A percentile compares a stretch with the other conserved stretches of the same genome.
These are phyloP conservation scores for Callopanchax toddi DNA, from an alignment of 2,113 vertebrate species.

Conservation along the genomic window DNA sequence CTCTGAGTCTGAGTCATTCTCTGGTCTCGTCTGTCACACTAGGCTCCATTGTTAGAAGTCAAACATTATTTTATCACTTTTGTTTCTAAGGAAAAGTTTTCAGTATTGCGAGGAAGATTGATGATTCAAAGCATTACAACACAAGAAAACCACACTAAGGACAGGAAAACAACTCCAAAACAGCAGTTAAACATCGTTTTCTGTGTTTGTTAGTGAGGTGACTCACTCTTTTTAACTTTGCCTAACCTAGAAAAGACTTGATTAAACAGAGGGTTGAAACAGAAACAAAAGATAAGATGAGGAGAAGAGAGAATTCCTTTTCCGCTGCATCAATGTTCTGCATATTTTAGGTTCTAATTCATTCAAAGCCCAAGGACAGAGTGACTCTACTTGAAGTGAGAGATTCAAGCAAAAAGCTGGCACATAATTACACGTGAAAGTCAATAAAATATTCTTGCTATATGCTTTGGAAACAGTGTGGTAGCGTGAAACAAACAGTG, in stretches of 20 bases:
- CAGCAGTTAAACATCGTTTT: neutral
- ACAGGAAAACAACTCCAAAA: neutral
- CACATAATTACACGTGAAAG: slow-evolving; percentile 21
- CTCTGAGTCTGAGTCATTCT: neutral
- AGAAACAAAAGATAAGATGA: neutral
- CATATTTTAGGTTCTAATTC: neutral
- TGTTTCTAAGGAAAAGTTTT: neutral
- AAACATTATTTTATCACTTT: neutral
- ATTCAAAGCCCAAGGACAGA: slow-evolving; percentile 5
- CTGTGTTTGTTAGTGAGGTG: neutral
- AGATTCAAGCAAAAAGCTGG: slow-evolving; percentile 11
- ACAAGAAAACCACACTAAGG: neutral
- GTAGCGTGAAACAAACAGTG: slow-evolving; percentile 1
- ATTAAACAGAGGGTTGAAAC: neutral
- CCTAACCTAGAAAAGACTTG: neutral
- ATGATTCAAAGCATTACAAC: slow-evolving; percentile 24
- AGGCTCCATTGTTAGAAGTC: neutral
- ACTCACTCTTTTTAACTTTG: no score
- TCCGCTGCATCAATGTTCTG: neutral
- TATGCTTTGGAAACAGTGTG: neutral
- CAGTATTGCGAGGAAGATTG: neutral
- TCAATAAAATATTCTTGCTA: neutral
- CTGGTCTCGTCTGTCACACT: neutral
- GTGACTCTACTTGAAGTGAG: slow-evolving; percentile 15
- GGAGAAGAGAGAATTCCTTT: neutral